Conservation (phyloP, 92 coral and sea anemone genomes). For the Zoanthus gigantus region DNA sequence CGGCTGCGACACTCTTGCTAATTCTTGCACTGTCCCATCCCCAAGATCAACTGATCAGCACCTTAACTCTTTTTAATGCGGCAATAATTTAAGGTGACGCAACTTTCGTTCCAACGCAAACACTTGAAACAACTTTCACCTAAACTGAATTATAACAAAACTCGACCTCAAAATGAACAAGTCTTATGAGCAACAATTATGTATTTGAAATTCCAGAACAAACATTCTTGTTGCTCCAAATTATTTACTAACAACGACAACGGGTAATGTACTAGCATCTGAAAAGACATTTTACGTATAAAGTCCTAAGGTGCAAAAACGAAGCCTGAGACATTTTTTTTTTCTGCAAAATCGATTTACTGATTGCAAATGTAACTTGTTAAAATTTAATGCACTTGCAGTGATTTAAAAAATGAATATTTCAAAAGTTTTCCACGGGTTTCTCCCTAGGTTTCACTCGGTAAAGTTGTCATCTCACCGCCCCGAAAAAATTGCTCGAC, state of each 20-base stretch:
- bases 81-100: background rate
- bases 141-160: background rate
- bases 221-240: background rate
- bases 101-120: background rate
- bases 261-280: conserved; percentile 16
- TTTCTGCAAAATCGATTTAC: too few relatives aligned
- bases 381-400: too few relatives aligned
- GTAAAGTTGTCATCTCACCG: too few relatives aligned
- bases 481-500: too few relatives aligned
- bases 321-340: background rate
- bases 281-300: conserved; percentile 22
- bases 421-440: too few relatives aligned
- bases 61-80: background rate
- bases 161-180: conserved; percentile 16
- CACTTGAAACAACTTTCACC: background rate
- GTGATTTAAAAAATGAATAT: too few relatives aligned
- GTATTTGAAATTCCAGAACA: conserved; percentile 16
- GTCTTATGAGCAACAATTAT: conserved; percentile 20
- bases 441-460: too few relatives aligned
- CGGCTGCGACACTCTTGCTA: background rate
- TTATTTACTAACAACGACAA: conserved; percentile 15
- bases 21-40: background rate
- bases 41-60: background rate
- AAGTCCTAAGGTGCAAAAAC: conserved; percentile 13
- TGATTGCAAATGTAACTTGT: too few relatives aligned